These are phyloP conservation scores for Horisme vitalbata DNA, from an alignment of 2,888 invertebrate genomes.

Conservation along the genomic window DNA sequence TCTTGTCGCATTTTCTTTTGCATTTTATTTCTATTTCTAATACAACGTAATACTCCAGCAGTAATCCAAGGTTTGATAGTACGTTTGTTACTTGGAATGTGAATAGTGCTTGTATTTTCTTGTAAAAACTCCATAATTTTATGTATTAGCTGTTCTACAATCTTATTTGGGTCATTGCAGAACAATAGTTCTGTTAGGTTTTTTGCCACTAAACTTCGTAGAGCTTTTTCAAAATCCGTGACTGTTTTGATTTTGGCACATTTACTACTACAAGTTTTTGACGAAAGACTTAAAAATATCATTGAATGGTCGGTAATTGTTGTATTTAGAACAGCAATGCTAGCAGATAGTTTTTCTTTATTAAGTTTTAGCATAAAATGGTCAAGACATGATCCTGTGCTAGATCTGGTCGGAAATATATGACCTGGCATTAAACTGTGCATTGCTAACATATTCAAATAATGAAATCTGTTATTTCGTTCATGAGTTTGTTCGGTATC, in stretches of 20 bases:
- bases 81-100: neutral
- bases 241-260: neutral
- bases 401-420: neutral
- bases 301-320: too few species aligned
- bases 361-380: constrained; percentile 1
- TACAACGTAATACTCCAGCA: neutral
- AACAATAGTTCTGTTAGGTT: neutral
- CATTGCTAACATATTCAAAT: constrained; percentile 5
- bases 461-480: neutral
- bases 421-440: neutral
- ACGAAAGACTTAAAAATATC: neutral
- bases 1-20: neutral
- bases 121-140: too few species aligned
- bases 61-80: constrained; percentile 2
- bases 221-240: neutral
- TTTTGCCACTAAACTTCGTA: neutral
- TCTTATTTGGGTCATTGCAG: neutral
- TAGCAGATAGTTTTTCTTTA: neutral
- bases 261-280: neutral
- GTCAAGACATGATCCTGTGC: neutral
- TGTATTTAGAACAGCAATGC: neutral
- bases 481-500: neutral
- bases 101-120: neutral
- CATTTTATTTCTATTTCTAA: neutral
- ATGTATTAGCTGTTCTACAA: too few species aligned